phyloP scores from a whole-genome alignment of 2,797 vertebrate genomes.

The Sorex maritimensis region DNA sequence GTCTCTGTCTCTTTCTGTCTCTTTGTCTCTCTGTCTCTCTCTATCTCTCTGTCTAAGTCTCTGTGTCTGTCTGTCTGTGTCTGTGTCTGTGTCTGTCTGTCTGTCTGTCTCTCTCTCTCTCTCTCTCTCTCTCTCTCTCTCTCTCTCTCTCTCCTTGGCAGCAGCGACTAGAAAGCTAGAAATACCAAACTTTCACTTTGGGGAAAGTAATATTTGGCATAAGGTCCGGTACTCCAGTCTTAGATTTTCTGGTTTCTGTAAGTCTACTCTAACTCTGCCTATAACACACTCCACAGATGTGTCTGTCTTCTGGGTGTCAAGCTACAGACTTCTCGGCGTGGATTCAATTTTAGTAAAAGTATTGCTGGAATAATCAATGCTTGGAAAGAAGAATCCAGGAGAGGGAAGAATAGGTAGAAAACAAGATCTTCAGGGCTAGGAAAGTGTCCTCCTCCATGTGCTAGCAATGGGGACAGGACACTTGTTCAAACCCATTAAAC shows the following conservation, averaged over 20 bases:
- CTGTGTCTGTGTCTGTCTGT: too few relatives aligned
- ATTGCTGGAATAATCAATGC: neutral
- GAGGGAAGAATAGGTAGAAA: neutral
- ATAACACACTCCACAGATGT: neutral
- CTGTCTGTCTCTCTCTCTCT: neutral
- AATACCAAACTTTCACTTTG: neutral
- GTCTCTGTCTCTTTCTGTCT: too few relatives aligned
- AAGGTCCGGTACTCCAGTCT: neutral
- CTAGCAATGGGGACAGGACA: neutral
- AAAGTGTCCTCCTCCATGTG: neutral
- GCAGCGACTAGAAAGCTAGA: neutral
- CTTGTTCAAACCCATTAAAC: neutral
- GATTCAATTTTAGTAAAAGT: neutral
- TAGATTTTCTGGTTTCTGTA: neutral
- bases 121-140: neutral
- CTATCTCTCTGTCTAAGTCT: too few relatives aligned
- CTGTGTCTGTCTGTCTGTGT: too few relatives aligned
- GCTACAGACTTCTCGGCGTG: neutral
- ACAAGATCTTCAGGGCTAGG: neutral
- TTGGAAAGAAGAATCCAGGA: constrained; percentile 24
- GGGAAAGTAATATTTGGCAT: neutral
- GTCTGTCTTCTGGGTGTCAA: neutral
- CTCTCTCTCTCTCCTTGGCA: neutral
- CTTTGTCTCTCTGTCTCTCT: too few relatives aligned
- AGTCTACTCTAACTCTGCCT: too few relatives aligned